Evolutionary conservation across 2,888 invertebrate genomes (phyloP).

Genomic region (Cerceris ruficornis): DNA sequence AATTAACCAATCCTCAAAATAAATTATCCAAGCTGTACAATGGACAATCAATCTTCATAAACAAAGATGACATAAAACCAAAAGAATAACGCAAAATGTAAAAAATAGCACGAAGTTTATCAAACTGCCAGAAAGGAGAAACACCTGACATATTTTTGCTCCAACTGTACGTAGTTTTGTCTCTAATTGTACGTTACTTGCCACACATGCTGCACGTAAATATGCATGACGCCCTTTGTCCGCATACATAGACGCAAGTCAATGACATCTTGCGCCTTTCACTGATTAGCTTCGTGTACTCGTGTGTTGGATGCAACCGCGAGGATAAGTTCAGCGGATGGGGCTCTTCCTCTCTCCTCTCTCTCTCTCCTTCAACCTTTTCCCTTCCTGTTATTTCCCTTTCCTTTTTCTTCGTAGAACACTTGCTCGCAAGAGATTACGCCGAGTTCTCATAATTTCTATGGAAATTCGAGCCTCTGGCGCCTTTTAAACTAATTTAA

Average conservation of each 20-base stretch:
- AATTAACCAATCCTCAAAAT: no score
- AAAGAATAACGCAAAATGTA: not conserved
- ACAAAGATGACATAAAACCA: no score
- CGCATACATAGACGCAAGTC: constrained; percentile 35
- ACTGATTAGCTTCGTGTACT: constrained; percentile 46
- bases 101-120: not conserved
- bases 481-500: constrained; percentile 49
- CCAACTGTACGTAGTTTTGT: not conserved
- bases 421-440: constrained; percentile 30
- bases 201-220: constrained; percentile 24
- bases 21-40: no score
- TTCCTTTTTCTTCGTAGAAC: constrained; percentile 30
- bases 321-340: constrained; percentile 64
- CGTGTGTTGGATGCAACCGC: constrained; percentile 47
- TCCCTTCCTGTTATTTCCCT: constrained; percentile 25
- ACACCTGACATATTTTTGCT: not conserved
- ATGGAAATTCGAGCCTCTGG: constrained; percentile 27
- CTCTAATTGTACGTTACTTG: constrained; percentile 1
- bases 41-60: no score
- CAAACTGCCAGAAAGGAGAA: no score
- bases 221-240: constrained; percentile 25
- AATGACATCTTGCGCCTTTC: constrained; percentile 63
- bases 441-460: constrained; percentile 46
- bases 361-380: constrained; percentile 19
- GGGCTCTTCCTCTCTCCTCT: constrained; percentile 59